Evolutionary conservation across 2,888 invertebrate species (phyloP), one percentile per base, ranked within the genome.

Genomic region (Tubiluchus corallicola): DNA sequence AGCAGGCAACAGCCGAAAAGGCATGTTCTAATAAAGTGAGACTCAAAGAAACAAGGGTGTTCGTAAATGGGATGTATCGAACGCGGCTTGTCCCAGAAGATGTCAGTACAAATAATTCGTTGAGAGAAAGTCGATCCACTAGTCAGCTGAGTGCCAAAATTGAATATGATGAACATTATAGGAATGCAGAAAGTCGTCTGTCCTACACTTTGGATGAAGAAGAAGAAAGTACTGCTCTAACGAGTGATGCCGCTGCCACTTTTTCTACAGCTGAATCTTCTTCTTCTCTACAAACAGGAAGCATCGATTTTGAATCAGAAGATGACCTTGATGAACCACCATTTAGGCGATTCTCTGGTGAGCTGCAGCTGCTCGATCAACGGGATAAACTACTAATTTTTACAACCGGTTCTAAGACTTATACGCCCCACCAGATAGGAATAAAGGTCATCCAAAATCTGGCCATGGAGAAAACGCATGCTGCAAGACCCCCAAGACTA

Each of bases 371-470:
- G 29, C 29, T 29, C n/a, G 4, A 38, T 3, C 21, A 21, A 17
- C 39, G 38, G n/a, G 66, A 68, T 47, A 82, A 79, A 57, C 76
- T 75, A 61, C 69, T 84, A 17, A 82, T 84, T 51, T 84, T 82
- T 61, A 81, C 82, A 1, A 81, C 79, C 18, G 83, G 83, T 1
- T 76, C 76, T 3, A 75, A 77, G 61, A 82, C 83, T 0, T 83
- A 79, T 56, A 81, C 80, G 1, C 83, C 83, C 0, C 84, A 84
- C 68, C 80, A 82, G 65, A 76, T 84, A 51, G 80, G 79, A 54
- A 59, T 61, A 19, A 62, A 61, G 44, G 5, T 17, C 9, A 9
- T 29, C 9, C 29, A n/a, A 9, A n/a, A n/a, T n/a, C 9, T 29
- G 54, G 3, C 45, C 52, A 4, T 47, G 44, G 29, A n/a, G 9